A percentile compares a stretch with the other conserved stretches of the same genome.
Evolutionary conservation across 2,113 vertebrate species (phyloP).

Genomic region (Solenodon paradoxus): DNA sequence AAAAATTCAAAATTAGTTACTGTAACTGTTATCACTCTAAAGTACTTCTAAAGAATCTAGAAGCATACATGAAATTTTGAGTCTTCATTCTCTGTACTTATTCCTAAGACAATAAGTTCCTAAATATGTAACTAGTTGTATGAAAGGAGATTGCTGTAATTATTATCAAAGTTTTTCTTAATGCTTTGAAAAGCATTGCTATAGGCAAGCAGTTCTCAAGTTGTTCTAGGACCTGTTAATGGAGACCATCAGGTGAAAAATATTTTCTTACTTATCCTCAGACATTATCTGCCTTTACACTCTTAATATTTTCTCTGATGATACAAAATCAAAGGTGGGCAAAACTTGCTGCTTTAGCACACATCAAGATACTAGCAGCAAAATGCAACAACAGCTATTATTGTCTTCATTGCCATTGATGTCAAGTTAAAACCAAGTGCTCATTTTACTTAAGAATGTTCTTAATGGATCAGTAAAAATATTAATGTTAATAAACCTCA

Average conservation of each 20-base stretch:
- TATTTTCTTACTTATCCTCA: background rate
- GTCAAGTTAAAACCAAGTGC: background rate
- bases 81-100: background rate
- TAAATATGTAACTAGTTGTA: background rate
- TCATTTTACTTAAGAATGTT: background rate
- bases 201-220: background rate
- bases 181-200: background rate
- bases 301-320: background rate
- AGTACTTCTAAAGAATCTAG: background rate
- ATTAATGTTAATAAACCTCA: background rate
- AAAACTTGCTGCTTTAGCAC: background rate
- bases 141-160: background rate
- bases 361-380: background rate
- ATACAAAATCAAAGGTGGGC: background rate
- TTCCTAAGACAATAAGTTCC: background rate
- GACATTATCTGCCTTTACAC: background rate
- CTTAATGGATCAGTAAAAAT: background rate
- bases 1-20: too few relatives aligned
- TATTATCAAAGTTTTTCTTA: background rate
- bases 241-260: background rate
- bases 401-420: background rate
- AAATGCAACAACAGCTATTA: background rate
- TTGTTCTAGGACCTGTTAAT: background rate
- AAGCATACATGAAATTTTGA: background rate
- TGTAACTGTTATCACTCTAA: too few relatives aligned